These are phyloP conservation scores for Epiperipatus broadwayi DNA, from an alignment of 2,888 invertebrate species.

Conservation along the genomic window DNA sequence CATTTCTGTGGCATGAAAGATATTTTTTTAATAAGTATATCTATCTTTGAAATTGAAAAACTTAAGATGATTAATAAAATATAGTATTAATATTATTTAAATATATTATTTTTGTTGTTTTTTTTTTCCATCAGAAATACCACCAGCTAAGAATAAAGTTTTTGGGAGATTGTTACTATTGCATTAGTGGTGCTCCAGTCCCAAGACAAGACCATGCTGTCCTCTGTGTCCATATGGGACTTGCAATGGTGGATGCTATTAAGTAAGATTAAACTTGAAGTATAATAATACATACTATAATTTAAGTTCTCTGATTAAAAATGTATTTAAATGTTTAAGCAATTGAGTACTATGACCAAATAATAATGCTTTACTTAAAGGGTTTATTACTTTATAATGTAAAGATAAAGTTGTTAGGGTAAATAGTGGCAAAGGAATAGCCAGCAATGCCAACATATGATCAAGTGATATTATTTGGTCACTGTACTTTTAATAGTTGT, in stretches of 20 bases:
- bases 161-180: conserved; percentile 91
- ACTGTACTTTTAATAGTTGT: no score
- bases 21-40: conserved; percentile 7
- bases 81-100: background rate
- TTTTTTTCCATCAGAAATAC: conserved; percentile 48
- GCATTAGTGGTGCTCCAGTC: conserved; percentile 80
- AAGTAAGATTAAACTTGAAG: conserved; percentile 54
- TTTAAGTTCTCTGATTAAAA: no score
- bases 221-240: conserved; percentile 80
- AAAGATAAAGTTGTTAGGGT: no score
- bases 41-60: background rate
- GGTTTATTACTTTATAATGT: no score
- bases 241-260: conserved; percentile 90
- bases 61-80: background rate
- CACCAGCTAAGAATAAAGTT: conserved; percentile 86
- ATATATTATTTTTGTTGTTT: conserved; percentile 15
- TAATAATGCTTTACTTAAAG: no score
- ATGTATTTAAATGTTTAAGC: no score
- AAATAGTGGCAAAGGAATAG: no score
- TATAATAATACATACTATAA: background rate
- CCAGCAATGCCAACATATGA: no score
- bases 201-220: conserved; percentile 78
- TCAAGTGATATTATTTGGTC: no score
- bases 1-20: background rate
- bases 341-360: no score